Conservation (phyloP, 2,797 vertebrate genomes). For the Mionectes olivaceus region DNA sequence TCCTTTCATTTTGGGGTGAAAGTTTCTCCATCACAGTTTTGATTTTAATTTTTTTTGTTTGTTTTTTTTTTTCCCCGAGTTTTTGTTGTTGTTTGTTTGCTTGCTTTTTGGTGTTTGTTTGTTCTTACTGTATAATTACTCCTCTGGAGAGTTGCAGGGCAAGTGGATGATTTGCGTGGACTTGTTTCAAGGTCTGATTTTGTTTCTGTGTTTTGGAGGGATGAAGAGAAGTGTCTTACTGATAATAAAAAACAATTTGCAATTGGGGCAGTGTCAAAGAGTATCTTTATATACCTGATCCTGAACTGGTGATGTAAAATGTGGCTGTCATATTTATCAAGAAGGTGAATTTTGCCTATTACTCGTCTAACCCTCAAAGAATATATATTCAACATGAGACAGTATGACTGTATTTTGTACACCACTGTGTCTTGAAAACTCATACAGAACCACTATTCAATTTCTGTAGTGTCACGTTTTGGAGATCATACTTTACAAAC, state of each 20-base stretch:
- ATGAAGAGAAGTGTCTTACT: not conserved
- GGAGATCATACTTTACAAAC: not conserved
- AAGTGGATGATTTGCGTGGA: not conserved
- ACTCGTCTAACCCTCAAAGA: not conserved
- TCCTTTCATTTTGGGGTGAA: not conserved
- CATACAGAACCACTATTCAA: not conserved
- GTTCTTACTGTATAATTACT: not conserved
- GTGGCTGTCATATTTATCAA: not conserved
- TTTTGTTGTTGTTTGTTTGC: not conserved
- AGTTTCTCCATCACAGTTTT: not conserved
- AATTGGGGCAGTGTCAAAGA: not conserved
- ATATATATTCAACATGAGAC: not conserved
- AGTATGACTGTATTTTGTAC: not conserved
- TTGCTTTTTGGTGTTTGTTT: no score
- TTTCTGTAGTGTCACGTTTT: not conserved
- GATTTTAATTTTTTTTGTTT: no score
- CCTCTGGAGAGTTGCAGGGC: not conserved
- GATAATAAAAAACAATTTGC: not conserved
- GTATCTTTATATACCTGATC: not conserved
- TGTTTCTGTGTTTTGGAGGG: not conserved
- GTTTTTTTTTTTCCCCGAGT: no score
- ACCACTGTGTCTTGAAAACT: not conserved
- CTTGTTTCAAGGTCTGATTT: not conserved
- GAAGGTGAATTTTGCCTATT: not conserved
- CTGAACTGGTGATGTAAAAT: not conserved